Evolutionary conservation across 2,113 vertebrate species (phyloP), one percentile per base, ranked within the genome.

Genomic region (Nycticorax nycticorax): DNA sequence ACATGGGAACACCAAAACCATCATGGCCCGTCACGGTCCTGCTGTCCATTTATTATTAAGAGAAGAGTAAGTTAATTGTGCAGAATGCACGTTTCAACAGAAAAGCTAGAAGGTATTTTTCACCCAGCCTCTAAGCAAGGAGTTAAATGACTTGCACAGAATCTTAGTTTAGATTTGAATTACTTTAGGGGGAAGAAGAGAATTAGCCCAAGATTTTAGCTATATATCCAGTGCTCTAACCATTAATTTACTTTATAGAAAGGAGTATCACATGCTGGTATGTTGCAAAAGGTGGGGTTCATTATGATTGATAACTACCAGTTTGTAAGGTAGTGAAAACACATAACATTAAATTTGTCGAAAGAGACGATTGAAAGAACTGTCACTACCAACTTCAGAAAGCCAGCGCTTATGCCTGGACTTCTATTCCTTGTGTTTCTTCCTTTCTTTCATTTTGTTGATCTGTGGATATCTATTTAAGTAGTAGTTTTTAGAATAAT

Each of bases 281-380:
- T 18, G 9, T 41, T 67, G 19, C 67, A 82, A 82, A 67, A 82
- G 72, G 32, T 16, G 8, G 12, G 12, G 21, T 37, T 82, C 19
- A 23, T 57, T 30, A n/a, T 43, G 33, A 74, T 41, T 41, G 41
- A n/a, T 43, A 43, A 43, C 41, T 43, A 43, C 14, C 2, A 1
- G 17, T 43, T 71, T 72, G 17, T 53, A 72, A 35, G 22, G 41
- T 5, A 55, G 7, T 24, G 12, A 92, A 92, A 72, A 27, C 7
- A 22, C 0, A 0, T 30, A 41, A 28, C 43, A 52, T 35, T 57
- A 53, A 39, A 74, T 74, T 77, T 39, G 5, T 62, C 1, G 1
- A 73, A 89, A 52, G 24, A 72, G 30, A 9, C 35, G 8, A 27
- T 28, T 73, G 50, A 48, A 79, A 79, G 33, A 24, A 63, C 10